Evolutionary conservation across 2,113 vertebrate species (phyloP), one percentile per base, ranked within the genome.

Genomic region (Reinhardtius hippoglossoides): DNA sequence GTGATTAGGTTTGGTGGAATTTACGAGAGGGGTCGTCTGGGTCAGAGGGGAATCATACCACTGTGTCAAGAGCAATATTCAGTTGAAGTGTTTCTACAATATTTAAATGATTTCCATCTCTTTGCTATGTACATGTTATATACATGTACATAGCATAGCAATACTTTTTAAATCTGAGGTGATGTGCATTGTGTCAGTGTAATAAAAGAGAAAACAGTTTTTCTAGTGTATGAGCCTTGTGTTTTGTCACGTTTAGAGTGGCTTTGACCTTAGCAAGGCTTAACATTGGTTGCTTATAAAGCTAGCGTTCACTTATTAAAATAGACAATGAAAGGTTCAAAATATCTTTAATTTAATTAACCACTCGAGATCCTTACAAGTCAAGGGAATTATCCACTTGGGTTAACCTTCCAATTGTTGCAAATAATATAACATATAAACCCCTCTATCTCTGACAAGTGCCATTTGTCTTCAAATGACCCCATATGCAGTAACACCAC

Each of bases 381-480:
- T 60, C 9, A 21, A 46, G 13, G 65, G 54, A 73, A 73, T 78
- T 55, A 50, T 42, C n/a, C 71, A 55, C 35, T 14, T 23, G 50
- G 50, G 50, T 81, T 61, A 80, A 85, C 62, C 64, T 79, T 74
- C 80, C 61, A 64, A 52, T 75, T 26, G n/a, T 72, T 78, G 27
- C 78, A 68, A 82, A 82, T 72, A 83, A 83, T 69, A 76, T 27
- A 71, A 70, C 73, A 86, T 67, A 90, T 77, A 86, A 82, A 85
- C 48, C 57, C 63, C 74, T 76, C 64, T 76, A 64, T 85, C 77
- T 74, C 68, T 5, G 65, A 82, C 79, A 81, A 74, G 83, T 79
- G 68, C 78, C 81, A 85, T 91, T 85, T 44, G 71, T 91, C 91
- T 91, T 82, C 75, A 86, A 86, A 90, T 88, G 84, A 87, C 84